These are phyloP conservation scores for Mionectes olivaceus DNA, from an alignment of 2,797 vertebrate species.

Conservation along the genomic window DNA sequence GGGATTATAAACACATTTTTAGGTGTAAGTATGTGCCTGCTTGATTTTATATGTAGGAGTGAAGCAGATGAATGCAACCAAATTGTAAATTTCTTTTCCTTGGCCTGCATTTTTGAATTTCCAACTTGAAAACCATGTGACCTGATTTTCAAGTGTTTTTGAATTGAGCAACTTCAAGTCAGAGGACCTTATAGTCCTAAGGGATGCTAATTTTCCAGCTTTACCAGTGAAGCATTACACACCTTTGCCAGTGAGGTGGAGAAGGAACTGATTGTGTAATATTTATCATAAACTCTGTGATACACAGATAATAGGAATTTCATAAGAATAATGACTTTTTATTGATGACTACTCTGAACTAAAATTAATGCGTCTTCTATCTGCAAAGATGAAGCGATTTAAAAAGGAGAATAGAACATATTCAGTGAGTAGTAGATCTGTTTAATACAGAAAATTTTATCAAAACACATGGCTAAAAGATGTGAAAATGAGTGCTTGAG, in stretches of 20 bases:
- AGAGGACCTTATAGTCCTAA: neutral
- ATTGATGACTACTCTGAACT: neutral
- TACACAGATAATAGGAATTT: neutral
- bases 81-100: neutral
- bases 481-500: neutral
- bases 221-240: neutral
- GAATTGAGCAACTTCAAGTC: neutral
- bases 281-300: neutral
- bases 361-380: neutral
- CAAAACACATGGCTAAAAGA: neutral
- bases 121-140: neutral
- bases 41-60: neutral
- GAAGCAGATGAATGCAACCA: neutral
- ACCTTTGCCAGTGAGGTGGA: neutral
- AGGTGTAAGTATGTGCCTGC: neutral
- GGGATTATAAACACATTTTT: neutral
- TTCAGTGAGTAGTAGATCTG: neutral
- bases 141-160: neutral
- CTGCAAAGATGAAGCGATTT: neutral
- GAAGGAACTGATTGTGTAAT: neutral
- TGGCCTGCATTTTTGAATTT: neutral
- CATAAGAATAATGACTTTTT: neutral
- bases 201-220: neutral
- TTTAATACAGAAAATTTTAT: neutral
- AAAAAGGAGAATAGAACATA: neutral